Evolutionary conservation across 1,140 invertebrate species (phyloP), one percentile per base, ranked within the genome.

Genomic region (Drusus annulatus): DNA sequence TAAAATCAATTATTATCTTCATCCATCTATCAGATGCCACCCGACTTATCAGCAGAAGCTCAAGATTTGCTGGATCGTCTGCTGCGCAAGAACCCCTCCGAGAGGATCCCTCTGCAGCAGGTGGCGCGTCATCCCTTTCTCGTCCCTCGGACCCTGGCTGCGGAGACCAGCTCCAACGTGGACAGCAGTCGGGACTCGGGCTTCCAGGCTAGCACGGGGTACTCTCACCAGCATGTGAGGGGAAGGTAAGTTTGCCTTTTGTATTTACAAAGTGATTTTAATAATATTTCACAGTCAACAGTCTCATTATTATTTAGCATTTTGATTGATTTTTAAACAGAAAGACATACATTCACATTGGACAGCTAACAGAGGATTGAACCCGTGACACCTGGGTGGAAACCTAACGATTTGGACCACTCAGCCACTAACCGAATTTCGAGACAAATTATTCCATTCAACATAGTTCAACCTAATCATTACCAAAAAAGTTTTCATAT

Each of bases 11-110:
- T 28, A 2, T 28, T 28, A 28, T 60, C 17, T 56, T n/a, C 54
- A 19, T 56, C 5, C n/a, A 56, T n/a, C 19, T 10, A 13, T 63
- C 23, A 92, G 85, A 92, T 98, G 83, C 97, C 97, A 10, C 83
- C 87, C 60, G 90, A 95, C 89, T 87, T 98, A 52, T 98, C 97
- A 0, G 85, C 90, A 15, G 94, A 96, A 88, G 97, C 96, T 1
- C 93, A 93, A 85, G 94, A 98, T 91, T 91, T 99, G 10, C 95
- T 99, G 84, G 91, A 94, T 81, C 92, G 92, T 68, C 90, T 98
- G 50, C 89, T 99, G 4, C 93, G 95, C 85, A 98, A 98, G 85
- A 96, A 97, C 89, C 96, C 96, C 0, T 93, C 92, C 77, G 95
- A 98, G 80, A 91, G 98, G 81, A 95, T 98, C 58, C 90, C 91